Percentiles rank a stretch among this genome's conserved stretches.
Evolutionary conservation across 2,797 vertebrate species (phyloP).

Genomic region (Crypturellus tataupa): DNA sequence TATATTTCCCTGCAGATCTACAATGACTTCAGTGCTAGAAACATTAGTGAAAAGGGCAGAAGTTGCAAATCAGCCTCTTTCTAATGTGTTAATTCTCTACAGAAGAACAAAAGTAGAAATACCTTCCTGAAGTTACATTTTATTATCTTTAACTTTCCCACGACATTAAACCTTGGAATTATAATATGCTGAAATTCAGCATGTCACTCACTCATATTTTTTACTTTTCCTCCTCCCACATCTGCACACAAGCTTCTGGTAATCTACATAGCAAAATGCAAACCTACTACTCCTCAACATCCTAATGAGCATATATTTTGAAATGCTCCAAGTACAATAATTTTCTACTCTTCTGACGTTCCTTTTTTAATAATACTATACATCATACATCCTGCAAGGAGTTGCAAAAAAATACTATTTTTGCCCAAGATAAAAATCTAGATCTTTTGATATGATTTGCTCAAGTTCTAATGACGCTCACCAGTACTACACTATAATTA

Average conservation of each 20-base stretch:
- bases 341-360: neutral
- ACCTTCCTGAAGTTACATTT: neutral
- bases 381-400: neutral
- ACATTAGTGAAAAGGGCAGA: neutral
- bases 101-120: neutral
- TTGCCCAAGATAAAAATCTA: neutral
- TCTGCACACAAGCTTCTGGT: neutral
- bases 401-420: neutral
- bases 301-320: neutral
- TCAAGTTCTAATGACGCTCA: neutral
- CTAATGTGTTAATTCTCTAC: neutral
- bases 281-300: rapidly evolving
- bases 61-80: neutral
- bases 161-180: neutral
- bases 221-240: neutral
- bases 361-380: neutral
- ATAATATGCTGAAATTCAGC: neutral
- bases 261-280: neutral
- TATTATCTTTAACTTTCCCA: neutral
- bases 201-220: neutral
- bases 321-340: neutral
- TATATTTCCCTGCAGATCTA: neutral
- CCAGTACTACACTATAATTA: neutral
- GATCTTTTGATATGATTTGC: neutral
- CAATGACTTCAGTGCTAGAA: neutral